These are phyloP conservation scores for Cirrhinus mrigala DNA, from an alignment of 2,797 vertebrate species.

Conservation along the genomic window DNA sequence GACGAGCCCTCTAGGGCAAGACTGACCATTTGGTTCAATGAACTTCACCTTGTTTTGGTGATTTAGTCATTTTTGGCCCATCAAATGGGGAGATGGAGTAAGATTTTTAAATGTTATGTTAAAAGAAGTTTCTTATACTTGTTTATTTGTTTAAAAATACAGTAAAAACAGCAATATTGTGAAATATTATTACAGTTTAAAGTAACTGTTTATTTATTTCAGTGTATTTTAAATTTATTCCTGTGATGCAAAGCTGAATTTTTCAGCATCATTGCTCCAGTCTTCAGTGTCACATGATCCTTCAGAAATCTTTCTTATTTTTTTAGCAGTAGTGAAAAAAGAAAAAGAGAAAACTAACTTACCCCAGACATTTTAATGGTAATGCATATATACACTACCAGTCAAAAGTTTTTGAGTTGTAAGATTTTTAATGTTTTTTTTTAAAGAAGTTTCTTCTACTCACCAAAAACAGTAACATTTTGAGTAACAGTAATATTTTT, in stretches of 20 bases:
- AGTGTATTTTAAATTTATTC: neutral
- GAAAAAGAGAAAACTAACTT: no score
- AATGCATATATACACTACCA: no score
- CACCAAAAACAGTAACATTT: no score
- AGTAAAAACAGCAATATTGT: neutral
- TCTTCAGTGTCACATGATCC: no score
- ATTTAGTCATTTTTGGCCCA: neutral
- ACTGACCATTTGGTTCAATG: conserved; percentile 9
- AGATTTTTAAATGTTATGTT: neutral
- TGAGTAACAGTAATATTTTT: no score
- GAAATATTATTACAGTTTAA: neutral
- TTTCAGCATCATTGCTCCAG: neutral
- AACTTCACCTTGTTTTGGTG: conserved; percentile 36
- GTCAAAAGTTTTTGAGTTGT: no score
- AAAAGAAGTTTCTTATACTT: neutral
- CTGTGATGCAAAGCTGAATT: neutral
- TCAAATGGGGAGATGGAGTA: neutral
- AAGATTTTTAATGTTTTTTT: no score
- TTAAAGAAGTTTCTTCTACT: no score
- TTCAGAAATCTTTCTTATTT: no score
- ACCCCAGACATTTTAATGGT: no score
- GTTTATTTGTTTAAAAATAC: neutral
- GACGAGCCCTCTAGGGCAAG: conserved; percentile 1
- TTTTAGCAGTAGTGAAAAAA: no score
- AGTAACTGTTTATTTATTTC: neutral